Conservation (phyloP, 2,113 vertebrate species). For the Microcebus tavaratra region DNA sequence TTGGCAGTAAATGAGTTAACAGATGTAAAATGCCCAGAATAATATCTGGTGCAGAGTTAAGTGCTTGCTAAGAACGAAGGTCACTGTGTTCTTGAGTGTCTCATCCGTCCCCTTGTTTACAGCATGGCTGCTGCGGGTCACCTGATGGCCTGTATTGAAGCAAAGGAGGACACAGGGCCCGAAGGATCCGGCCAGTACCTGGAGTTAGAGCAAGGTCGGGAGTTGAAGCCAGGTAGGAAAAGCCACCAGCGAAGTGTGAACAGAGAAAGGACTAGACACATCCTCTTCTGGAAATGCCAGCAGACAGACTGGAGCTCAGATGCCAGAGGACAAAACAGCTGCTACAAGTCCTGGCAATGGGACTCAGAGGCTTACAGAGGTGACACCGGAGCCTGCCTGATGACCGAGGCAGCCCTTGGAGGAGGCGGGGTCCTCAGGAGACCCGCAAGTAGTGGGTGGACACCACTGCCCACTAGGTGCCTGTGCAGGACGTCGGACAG, state of each 20-base stretch:
- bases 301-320: background rate
- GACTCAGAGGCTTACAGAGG: background rate
- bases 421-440: background rate
- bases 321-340: background rate
- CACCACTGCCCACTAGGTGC: background rate
- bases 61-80: background rate
- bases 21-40: too few species aligned
- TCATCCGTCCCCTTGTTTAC: background rate
- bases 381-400: background rate
- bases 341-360: background rate
- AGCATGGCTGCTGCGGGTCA: background rate
- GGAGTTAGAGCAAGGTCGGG: background rate
- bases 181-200: background rate
- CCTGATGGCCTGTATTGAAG: background rate
- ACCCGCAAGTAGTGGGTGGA: too few species aligned
- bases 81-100: background rate
- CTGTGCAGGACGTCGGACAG: background rate
- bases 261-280: background rate
- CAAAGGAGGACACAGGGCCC: background rate
- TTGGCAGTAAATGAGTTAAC: background rate
- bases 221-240: background rate
- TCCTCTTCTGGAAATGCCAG: too few species aligned
- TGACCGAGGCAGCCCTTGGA: background rate
- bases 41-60: rapidly evolving
- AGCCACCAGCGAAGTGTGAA: background rate